Percentiles rank a stretch among this genome's conserved stretches.
Conservation (phyloP, 2,797 vertebrate species). For the Sarcoramphus papa region DNA sequence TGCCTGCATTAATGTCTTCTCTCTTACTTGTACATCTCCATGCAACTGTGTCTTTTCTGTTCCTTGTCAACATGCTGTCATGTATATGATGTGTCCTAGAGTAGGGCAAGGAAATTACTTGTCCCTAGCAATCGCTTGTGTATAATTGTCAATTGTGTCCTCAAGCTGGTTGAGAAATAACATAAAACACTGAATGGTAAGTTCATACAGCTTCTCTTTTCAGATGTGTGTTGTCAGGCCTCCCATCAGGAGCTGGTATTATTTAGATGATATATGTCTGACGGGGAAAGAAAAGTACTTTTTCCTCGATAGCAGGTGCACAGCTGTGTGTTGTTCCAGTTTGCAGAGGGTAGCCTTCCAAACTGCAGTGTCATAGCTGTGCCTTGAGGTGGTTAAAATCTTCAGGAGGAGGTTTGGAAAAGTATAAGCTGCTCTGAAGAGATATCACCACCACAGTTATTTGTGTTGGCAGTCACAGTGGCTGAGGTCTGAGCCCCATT, state of each 20-base stretch:
- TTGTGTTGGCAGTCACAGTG: neutral
- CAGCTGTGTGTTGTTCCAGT: neutral
- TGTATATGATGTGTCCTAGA: neutral
- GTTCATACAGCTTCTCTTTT: neutral
- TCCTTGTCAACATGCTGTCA: neutral
- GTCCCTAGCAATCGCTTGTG: neutral
- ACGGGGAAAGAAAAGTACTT: constrained; percentile 7
- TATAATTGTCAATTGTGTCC: neutral
- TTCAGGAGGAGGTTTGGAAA: neutral
- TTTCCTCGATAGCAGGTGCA: neutral
- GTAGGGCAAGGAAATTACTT: neutral
- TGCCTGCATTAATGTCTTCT: neutral
- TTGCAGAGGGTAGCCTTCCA: neutral
- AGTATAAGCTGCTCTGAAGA: neutral
- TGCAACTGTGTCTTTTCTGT: neutral
- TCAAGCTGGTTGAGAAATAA: neutral
- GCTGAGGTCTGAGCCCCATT: neutral
- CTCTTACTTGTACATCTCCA: neutral
- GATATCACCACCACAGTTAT: neutral
- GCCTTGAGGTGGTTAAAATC: neutral
- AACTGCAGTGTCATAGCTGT: neutral
- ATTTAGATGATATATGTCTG: neutral
- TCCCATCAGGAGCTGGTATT: neutral
- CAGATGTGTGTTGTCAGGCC: neutral
- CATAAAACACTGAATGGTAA: neutral